Conservation (phyloP, 2,113 vertebrate genomes). For the Osmerus eperlanus region DNA sequence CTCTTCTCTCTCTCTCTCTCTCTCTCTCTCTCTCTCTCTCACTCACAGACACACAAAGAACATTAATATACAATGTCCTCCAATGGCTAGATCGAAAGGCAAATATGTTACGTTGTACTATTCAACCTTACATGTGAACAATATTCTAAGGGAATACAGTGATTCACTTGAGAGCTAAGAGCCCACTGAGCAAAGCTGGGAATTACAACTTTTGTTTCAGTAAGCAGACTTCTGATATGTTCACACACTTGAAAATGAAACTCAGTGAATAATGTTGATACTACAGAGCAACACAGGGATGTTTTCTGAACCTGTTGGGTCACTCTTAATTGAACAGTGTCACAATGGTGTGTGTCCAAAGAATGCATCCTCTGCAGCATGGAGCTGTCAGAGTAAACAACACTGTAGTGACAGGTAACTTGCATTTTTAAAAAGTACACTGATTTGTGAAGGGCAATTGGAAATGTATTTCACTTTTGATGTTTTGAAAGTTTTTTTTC, state of each 20-base stretch:
- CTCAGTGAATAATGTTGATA: too few species aligned
- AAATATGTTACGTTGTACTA: not conserved
- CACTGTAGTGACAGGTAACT: too few species aligned
- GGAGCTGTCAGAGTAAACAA: too few species aligned
- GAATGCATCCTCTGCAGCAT: too few species aligned
- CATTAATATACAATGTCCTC: conserved; percentile 22
- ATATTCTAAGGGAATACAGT: too few species aligned
- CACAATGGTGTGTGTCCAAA: not conserved
- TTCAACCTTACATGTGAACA: too few species aligned
- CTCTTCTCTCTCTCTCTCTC: conserved; percentile 17
- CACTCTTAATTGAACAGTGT: not conserved
- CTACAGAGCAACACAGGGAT: too few species aligned
- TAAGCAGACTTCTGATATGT: not conserved
- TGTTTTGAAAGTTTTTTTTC: not conserved
- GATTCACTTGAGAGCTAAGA: too few species aligned
- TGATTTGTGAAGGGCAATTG: too few species aligned
- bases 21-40: conserved; percentile 6
- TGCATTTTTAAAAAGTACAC: too few species aligned
- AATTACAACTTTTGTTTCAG: not conserved
- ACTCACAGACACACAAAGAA: not conserved
- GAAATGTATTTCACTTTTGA: too few species aligned
- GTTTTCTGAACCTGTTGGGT: not conserved
- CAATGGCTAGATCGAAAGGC: conserved; percentile 2
- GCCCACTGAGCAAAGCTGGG: too few species aligned
- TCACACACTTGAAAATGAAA: not conserved